phyloP scores from a whole-genome alignment of 2,113 vertebrate genomes.

The Perognathus longimembris region DNA sequence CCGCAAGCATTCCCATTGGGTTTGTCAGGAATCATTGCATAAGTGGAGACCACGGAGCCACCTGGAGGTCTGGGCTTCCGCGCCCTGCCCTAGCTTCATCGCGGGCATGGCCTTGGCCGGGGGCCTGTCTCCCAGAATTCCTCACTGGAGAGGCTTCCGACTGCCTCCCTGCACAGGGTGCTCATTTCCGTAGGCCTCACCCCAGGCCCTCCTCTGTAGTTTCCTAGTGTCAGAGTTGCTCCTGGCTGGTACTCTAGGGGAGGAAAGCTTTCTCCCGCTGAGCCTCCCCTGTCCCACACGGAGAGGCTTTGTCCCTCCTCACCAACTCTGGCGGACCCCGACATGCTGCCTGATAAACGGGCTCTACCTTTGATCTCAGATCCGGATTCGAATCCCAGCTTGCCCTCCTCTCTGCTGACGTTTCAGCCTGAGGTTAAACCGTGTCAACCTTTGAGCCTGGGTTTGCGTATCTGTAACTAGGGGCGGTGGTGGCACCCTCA shows the following conservation, averaged over 20 bases:
- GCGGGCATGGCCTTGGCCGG: neutral
- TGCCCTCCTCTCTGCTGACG: neutral
- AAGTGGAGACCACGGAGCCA: neutral
- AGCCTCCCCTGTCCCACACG: no score
- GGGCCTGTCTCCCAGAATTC: neutral
- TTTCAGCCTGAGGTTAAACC: neutral
- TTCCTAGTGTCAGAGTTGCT: neutral
- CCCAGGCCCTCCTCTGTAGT: neutral
- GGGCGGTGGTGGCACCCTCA: neutral
- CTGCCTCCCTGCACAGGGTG: no score
- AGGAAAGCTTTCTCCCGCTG: no score
- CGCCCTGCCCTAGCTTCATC: neutral
- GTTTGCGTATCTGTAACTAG: neutral
- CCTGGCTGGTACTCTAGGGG: neutral
- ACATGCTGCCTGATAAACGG: neutral
- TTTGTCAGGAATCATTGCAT: neutral
- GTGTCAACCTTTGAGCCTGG: neutral
- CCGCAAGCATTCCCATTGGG: no score
- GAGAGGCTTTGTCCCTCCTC: neutral
- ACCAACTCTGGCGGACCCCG: no score
- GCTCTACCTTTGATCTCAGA: neutral
- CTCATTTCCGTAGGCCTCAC: neutral
- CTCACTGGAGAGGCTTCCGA: no score
- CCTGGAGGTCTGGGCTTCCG: neutral
- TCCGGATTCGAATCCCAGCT: neutral